Evolutionary conservation across 2,113 vertebrate species (phyloP), one percentile per base, ranked within the genome.

Genomic region (Anolis carolinensis): DNA sequence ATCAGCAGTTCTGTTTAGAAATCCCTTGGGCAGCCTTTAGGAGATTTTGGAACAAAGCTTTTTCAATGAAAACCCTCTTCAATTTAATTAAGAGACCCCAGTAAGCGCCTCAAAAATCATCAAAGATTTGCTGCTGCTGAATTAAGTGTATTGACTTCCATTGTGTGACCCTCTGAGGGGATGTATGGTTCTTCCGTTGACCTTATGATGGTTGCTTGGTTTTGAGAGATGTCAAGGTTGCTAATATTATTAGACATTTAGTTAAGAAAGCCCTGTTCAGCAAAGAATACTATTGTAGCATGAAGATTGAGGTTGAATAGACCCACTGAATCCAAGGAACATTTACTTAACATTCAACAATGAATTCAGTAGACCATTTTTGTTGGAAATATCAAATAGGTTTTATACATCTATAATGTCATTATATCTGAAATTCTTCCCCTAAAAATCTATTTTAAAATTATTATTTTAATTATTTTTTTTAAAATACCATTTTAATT

Each of bases 31-130:
- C 0, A 0, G 72, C 23, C 20, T 65, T 87, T 84, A 1, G 0
- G 1, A 52, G 4, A 27, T 11, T 5, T 73, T 78, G 86, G 55
- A 86, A 25, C 27, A 81, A 89, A 80, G 74, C 65, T 83, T 86
- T 8, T 34, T 82, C 81, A 85, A 71, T 32, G 89, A 88, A 79
- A 10, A 11, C n/a, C 16, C 30, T 39, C 50, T 86, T 39, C 34
- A 59, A 25, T 89, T 87, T 82, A 86, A 91, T 93, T 88, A 87
- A 32, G 9, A 39, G 7, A 30, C n/a, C 82, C 83, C 88, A 7
- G 71, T 85, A 72, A 86, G 90, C 87, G n/a, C 79, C 59, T 78
- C 5, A 72, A 27, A 14, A 48, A 14, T 68, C 4, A 11, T n/a
- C 81, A 11, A 67, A 34, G 63, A 62, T 81, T 89, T 23, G 55